Base-by-base conservation (phyloP, 2,113 vertebrate genomes). In the Chauna torquata region DNA sequence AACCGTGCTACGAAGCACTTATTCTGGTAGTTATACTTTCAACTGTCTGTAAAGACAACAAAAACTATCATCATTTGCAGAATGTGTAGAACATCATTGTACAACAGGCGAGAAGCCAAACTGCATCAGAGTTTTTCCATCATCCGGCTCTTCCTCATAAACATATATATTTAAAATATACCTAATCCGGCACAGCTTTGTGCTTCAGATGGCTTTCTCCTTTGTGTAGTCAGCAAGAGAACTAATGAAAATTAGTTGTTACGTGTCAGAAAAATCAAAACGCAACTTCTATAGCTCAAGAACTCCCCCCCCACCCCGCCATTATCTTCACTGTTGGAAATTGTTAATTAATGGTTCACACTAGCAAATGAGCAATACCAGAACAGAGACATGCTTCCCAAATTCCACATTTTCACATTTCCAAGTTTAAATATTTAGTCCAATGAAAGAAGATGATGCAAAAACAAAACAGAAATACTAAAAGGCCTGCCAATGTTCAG, bases 171-270 rank as follows among this genome's bases (percentile, higher is more conserved):
- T 57, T 76, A 55, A 79, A 86, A 96, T 71, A 54, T 20, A 91
- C 49, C 89, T 94, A 94, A 96, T 92, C 77, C 89, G 93, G 93
- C 88, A 97, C 1, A 95, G 82, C 75, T 86, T 96, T 84, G 62
- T 94, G 36, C 54, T 93, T 97, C 93, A 96, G 82, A 77, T 71
- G 82, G 1, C 42, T 55, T 23, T 49, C 6, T 59, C 38, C 49
- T 74, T 70, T 25, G n/a, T 8, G 15, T 70, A n/a, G 49, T 75
- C 27, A 83, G 44, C 3, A 16, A 78, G 81, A 40, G n/a, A 72
- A 77, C 38, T 49, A 17, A 62, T 6, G 23, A 69, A 94, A 82
- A 71, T 24, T 18, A n/a, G 62, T 42, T n/a, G 72, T 16, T 71
- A 44, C 32, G 25, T 12, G 18, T 40, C 34, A 71, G 36, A 79